Conservation (phyloP, 2,797 vertebrate genomes). For the Psittacula derbiana region DNA sequence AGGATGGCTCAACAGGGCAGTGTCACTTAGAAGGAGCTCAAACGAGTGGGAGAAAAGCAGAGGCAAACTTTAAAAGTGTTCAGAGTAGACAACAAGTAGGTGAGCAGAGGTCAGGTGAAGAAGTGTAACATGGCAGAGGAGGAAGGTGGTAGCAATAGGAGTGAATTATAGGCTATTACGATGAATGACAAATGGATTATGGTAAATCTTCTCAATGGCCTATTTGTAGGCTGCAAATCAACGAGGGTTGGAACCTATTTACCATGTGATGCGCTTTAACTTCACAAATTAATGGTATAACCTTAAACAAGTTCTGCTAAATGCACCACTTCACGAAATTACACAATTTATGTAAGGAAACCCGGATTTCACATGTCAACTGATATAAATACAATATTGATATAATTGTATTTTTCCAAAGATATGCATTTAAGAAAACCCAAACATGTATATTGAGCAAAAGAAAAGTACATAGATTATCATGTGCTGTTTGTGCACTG, state of each 20-base stretch:
- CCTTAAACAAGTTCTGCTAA: slow-evolving; percentile 61
- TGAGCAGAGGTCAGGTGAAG: slow-evolving; percentile 32
- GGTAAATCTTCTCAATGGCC: slow-evolving; percentile 8
- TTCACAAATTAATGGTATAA: slow-evolving; percentile 54
- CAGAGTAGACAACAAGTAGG: background rate
- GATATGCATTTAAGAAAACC: background rate
- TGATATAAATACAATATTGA: slow-evolving; percentile 37
- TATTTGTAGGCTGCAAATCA: slow-evolving; percentile 48
- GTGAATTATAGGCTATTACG: slow-evolving; percentile 55
- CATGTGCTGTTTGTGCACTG: background rate
- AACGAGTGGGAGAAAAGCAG: background rate
- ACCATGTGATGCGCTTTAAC: background rate
- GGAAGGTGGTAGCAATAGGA: background rate
- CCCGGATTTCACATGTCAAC: slow-evolving; percentile 36
- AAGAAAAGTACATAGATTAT: background rate
- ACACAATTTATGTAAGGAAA: slow-evolving; percentile 46
- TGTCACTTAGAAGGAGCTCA: background rate
- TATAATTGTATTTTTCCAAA: slow-evolving; percentile 55
- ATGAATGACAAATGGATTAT: slow-evolving; percentile 33
- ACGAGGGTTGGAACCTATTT: slow-evolving; percentile 13
- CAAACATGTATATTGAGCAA: background rate
- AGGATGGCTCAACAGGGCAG: slow-evolving; percentile 1
- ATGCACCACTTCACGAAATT: slow-evolving; percentile 64
- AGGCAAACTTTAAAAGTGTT: slow-evolving; percentile 40
- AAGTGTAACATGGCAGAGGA: background rate